These are phyloP conservation scores for Eupithecia subumbrata DNA, from an alignment of 2,888 invertebrate genomes.

Conservation along the genomic window DNA sequence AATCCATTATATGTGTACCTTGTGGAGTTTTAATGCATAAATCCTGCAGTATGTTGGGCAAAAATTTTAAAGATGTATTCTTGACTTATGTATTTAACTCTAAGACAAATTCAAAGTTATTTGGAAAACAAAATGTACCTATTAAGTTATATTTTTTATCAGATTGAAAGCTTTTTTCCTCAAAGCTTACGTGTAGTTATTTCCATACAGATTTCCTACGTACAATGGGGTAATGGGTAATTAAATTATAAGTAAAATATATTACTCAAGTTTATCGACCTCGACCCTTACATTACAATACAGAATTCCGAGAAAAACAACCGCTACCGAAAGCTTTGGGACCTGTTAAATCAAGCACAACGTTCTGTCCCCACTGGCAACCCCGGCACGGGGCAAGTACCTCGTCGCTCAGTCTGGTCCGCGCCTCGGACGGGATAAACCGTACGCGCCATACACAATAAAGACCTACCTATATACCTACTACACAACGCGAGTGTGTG, in stretches of 20 bases:
- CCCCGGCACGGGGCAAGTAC: slow-evolving; percentile 63
- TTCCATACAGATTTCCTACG: neutral
- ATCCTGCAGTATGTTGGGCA: neutral
- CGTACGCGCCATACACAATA: slow-evolving; percentile 47
- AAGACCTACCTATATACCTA: slow-evolving; percentile 29
- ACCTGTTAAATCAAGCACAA: slow-evolving; percentile 48
- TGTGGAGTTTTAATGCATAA: neutral
- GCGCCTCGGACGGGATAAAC: slow-evolving; percentile 60
- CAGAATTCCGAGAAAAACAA: slow-evolving; percentile 2
- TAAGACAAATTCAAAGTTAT: neutral
- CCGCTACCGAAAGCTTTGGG: neutral
- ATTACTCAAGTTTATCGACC: neutral
- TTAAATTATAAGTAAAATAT: neutral
- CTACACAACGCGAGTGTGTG: slow-evolving; percentile 68
- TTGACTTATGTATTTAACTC: neutral
- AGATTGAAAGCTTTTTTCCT: neutral
- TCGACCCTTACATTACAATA: neutral
- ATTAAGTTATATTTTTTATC: neutral
- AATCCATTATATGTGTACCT: neutral
- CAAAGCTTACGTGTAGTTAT: neutral
- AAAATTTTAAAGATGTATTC: neutral
- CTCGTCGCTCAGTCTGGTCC: slow-evolving; percentile 65
- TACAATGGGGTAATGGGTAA: neutral
- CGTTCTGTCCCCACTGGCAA: slow-evolving; percentile 58
- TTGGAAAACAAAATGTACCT: neutral